Evolutionary conservation across 2,113 vertebrate genomes (phyloP).

Genomic region (Cheilinus undulatus): DNA sequence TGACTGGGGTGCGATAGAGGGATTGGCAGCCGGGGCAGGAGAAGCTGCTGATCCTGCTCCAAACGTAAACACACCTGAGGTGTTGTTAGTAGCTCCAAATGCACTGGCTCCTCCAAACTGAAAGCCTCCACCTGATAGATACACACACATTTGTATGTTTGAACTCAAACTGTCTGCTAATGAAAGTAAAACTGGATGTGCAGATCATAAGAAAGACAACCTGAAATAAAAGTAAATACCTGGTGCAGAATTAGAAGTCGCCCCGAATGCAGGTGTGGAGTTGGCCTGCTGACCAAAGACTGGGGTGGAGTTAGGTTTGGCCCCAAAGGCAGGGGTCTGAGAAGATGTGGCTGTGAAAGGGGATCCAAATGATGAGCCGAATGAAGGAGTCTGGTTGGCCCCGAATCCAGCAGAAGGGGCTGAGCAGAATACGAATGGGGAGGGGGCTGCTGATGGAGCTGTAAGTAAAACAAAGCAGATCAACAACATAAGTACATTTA

Average conservation of each 20-base stretch:
- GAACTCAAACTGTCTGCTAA: background rate
- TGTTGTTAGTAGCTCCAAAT: slow-evolving; percentile 83
- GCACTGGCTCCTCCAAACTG: slow-evolving; percentile 88
- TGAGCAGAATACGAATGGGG: slow-evolving; percentile 88
- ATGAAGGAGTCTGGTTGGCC: slow-evolving; percentile 85
- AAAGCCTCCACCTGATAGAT: slow-evolving; percentile 84
- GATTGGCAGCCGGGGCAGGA: slow-evolving; percentile 63
- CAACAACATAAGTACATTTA: background rate
- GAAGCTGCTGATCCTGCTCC: slow-evolving; percentile 75
- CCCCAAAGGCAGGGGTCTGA: slow-evolving; percentile 88
- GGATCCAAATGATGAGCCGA: slow-evolving; percentile 89
- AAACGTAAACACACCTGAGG: slow-evolving; percentile 89
- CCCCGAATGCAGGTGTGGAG: slow-evolving; percentile 87
- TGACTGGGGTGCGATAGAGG: slow-evolving; percentile 82
- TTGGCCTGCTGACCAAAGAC: slow-evolving; percentile 89
- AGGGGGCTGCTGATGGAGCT: slow-evolving; percentile 73
- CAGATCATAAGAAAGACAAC: background rate
- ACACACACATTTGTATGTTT: background rate
- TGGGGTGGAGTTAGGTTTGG: slow-evolving; percentile 84
- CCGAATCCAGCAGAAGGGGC: slow-evolving; percentile 85
- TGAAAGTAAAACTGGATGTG: background rate
- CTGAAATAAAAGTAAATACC: slow-evolving; percentile 69
- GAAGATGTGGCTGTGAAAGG: slow-evolving; percentile 84
- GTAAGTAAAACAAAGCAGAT: slow-evolving; percentile 66
- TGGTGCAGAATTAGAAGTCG: slow-evolving; percentile 77